Evolutionary conservation across 2,888 invertebrate genomes (phyloP).

Genomic region (Cheiracanthium punctorium): DNA sequence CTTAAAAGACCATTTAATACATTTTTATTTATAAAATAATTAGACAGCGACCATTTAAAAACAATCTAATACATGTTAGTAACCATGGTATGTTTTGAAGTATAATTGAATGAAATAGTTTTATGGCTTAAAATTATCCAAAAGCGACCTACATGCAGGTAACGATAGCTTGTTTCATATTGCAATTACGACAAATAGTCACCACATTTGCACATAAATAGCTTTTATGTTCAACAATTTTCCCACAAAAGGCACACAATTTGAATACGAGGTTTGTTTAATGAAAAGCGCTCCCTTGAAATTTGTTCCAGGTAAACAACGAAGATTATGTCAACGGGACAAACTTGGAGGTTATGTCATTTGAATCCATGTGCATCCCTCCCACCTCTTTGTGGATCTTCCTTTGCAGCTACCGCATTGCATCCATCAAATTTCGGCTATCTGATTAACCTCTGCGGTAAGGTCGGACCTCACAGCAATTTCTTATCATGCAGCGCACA

Average conservation of each 20-base stretch:
- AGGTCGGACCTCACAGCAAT: constrained; percentile 57
- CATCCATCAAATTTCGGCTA: constrained; percentile 48
- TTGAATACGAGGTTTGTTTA: not conserved
- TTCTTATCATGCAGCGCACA: constrained; percentile 39
- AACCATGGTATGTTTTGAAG: too few relatives aligned
- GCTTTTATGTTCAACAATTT: not conserved
- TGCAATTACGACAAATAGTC: too few relatives aligned
- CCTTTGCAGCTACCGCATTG: constrained; percentile 41
- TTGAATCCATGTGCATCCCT: not conserved
- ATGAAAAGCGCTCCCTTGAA: not conserved
- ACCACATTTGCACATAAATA: too few relatives aligned
- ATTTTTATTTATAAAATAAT: too few relatives aligned
- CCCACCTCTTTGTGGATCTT: not conserved
- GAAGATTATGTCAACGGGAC: not conserved
- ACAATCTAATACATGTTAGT: too few relatives aligned
- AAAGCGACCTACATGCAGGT: too few relatives aligned
- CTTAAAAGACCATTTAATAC: too few relatives aligned
- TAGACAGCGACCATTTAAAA: too few relatives aligned
- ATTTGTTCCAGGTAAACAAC: not conserved
- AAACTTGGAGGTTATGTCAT: constrained; percentile 24
- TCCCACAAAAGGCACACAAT: not conserved
- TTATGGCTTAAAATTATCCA: too few relatives aligned
- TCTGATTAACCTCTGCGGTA: constrained; percentile 37
- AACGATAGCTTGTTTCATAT: too few relatives aligned
- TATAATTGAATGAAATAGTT: too few relatives aligned